Evolutionary conservation across 2,113 vertebrate genomes (phyloP).

Genomic region (Lagopus muta): DNA sequence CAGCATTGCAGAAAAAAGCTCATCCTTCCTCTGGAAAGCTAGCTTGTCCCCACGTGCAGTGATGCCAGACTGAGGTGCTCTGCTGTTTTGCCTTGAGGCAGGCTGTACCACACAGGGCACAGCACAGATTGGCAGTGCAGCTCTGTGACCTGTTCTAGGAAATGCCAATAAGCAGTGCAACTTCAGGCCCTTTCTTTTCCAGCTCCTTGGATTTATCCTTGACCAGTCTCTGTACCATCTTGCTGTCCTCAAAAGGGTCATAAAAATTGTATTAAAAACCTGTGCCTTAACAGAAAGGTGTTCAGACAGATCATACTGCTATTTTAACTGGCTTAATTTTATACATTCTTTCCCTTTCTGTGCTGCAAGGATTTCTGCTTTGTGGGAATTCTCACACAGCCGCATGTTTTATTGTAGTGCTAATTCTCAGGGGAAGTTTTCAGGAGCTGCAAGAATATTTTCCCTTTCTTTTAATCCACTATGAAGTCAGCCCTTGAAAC

Average conservation of each 20-base stretch:
- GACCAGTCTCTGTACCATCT: fast-evolving
- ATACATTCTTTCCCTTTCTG: not conserved
- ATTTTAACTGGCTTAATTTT: not conserved
- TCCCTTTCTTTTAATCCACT: not conserved
- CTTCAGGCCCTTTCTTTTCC: not conserved
- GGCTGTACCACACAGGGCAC: not conserved
- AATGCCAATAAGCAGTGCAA: not conserved
- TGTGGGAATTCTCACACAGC: not conserved
- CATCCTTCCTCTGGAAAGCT: not conserved
- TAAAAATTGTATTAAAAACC: not conserved
- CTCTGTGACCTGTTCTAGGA: not conserved
- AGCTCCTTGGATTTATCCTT: not conserved
- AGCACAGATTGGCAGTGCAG: not conserved
- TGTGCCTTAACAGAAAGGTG: not conserved
- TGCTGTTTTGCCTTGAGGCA: not conserved
- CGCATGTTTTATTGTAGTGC: not conserved
- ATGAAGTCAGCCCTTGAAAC: not conserved
- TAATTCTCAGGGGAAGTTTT: not conserved
- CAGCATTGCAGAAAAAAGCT: not conserved
- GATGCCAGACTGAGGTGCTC: not conserved
- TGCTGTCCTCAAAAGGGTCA: not conserved
- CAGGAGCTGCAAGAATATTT: not conserved
- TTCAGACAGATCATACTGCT: not conserved
- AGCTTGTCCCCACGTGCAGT: not conserved
- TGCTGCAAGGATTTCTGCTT: not conserved